phyloP scores from a whole-genome alignment of 2,888 invertebrate species.

The Mimas tiliae region DNA sequence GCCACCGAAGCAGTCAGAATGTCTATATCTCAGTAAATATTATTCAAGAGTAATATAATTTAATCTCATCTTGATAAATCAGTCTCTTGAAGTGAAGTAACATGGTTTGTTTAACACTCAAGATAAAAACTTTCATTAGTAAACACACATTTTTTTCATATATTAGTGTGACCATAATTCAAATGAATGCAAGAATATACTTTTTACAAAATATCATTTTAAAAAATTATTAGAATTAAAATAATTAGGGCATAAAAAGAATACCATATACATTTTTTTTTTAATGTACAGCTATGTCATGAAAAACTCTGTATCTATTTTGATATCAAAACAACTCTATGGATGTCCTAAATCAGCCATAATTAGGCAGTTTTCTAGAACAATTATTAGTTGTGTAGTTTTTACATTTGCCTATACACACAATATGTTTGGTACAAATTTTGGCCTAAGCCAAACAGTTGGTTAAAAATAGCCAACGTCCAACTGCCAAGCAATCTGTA shows the following conservation, averaged over 20 bases:
- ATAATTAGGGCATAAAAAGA: too few relatives aligned
- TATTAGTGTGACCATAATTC: slow-evolving; percentile 6
- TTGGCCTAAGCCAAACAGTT: background rate
- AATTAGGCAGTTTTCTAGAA: background rate
- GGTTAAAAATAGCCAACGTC: slow-evolving; percentile 15
- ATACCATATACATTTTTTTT: too few relatives aligned
- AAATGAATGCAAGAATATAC: background rate
- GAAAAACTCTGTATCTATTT: background rate
- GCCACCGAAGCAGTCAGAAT: too few relatives aligned
- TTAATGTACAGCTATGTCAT: background rate
- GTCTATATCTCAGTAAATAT: background rate
- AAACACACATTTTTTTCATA: background rate
- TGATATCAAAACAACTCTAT: background rate
- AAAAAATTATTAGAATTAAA: too few relatives aligned
- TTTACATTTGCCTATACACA: background rate
- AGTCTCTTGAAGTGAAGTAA: background rate
- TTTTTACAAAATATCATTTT: too few relatives aligned
- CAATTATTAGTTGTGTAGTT: background rate
- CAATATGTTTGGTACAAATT: slow-evolving; percentile 19
- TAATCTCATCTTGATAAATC: slow-evolving; percentile 19
- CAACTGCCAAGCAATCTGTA: slow-evolving; percentile 11
- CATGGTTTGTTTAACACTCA: slow-evolving; percentile 18
- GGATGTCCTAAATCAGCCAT: too few relatives aligned
- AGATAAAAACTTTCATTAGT: slow-evolving; percentile 7
- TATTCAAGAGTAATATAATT: background rate